Evolutionary conservation across 1,140 invertebrate species (phyloP), one percentile per base, ranked within the genome.

Genomic region (Bombus vancouverensis): DNA sequence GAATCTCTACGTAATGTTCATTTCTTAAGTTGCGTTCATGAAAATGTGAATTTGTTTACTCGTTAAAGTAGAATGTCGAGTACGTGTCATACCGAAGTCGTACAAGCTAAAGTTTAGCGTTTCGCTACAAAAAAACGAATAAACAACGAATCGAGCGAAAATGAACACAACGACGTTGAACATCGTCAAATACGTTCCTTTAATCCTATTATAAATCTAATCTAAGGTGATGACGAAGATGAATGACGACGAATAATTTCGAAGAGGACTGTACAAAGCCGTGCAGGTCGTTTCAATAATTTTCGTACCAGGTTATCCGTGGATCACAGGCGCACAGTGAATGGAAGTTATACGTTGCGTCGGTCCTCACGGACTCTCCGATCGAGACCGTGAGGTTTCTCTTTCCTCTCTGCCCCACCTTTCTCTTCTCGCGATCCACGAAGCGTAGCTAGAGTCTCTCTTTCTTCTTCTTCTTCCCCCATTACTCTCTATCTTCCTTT

Each of bases 261-360:
- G n/a, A 68, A n/a, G 25, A 28, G 25, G 77, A 83, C 85, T 89
- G 73, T 90, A 87, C 87, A 28, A 89, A 88, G 81, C 28, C 13
- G 77, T 37, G 66, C 73, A 57, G 59, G 78, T 75, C 72, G 68
- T 89, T 85, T 79, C 74, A 90, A 85, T 37, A 62, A 66, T 66
- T 66, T 66, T 66, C 82, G 82, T 89, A 75, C 65, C 79, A 85
- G 75, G 42, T 53, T 76, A 82, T 81, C 89, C 85, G 68, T 82
- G 85, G 72, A 84, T 87, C 77, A 70, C 66, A 39, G 81, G 47
- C 75, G 0, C 47, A 47, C 15, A 78, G 78, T 89, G 88, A 90
- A 90, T 90, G 80, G 71, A 59, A 89, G 81, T 87, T 71, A 70
- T 68, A 79, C 68, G 79, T 84, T 37, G 77, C 73, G 79, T 84